phyloP scores from a whole-genome alignment of 2,888 invertebrate genomes.

The Muschampia plurimacula region DNA sequence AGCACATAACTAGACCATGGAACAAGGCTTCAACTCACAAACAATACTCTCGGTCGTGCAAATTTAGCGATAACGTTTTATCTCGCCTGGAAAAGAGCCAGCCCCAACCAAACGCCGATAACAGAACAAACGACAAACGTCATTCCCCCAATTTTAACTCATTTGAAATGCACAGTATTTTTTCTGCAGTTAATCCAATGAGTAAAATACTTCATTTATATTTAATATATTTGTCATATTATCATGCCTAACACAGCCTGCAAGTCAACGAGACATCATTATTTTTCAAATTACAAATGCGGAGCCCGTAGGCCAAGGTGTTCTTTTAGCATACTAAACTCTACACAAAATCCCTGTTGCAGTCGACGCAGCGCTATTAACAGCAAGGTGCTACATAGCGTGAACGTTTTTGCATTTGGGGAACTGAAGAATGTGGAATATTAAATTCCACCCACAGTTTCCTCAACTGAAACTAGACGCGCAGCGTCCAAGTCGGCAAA shows the following conservation, averaged over 20 bases:
- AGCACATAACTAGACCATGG: slow-evolving; percentile 29
- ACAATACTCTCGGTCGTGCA: slow-evolving; percentile 31
- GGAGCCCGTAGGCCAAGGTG: not conserved
- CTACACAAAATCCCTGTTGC: not conserved
- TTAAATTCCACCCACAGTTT: not conserved
- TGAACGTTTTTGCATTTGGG: slow-evolving; percentile 18
- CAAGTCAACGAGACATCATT: slow-evolving; percentile 1
- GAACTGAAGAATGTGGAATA: not conserved
- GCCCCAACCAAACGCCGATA: slow-evolving; percentile 22
- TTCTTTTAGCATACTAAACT: slow-evolving; percentile 1
- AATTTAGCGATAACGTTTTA: slow-evolving; percentile 31
- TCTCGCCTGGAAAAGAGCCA: slow-evolving; percentile 18
- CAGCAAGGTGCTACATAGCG: slow-evolving; percentile 30
- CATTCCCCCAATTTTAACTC: slow-evolving; percentile 6
- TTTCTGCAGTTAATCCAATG: not conserved
- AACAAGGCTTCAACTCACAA: slow-evolving; percentile 31
- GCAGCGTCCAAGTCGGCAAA: slow-evolving; percentile 4
- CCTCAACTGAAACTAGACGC: slow-evolving; percentile 4
- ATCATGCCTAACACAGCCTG: not conserved
- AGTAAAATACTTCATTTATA: not conserved
- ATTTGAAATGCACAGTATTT: not conserved
- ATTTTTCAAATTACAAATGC: slow-evolving; percentile 14
- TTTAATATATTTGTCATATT: not conserved
- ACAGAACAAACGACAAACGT: slow-evolving; percentile 14
- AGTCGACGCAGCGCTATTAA: slow-evolving; percentile 27